phyloP scores from a whole-genome alignment of 2,113 vertebrate genomes.

The Tachuris rubrigastra region DNA sequence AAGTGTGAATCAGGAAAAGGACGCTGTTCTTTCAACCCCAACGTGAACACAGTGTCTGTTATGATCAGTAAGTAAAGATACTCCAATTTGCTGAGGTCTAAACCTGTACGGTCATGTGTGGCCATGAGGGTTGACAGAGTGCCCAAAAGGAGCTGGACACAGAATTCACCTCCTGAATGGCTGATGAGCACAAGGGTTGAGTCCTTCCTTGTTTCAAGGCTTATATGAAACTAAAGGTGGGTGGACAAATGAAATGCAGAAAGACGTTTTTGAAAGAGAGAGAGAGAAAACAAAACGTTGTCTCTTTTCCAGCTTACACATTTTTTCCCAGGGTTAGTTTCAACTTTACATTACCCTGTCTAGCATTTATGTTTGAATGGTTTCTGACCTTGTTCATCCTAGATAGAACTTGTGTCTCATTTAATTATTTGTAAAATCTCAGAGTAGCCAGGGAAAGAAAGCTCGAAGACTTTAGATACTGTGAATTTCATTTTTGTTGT shows the following conservation, averaged over 20 bases:
- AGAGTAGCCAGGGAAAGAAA: neutral
- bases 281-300: neutral
- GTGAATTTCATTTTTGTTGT: slow-evolving; percentile 41
- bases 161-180: neutral
- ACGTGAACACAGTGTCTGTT: slow-evolving; percentile 93
- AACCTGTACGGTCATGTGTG: neutral
- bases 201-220: neutral
- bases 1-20: slow-evolving; percentile 94
- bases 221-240: neutral
- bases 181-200: neutral
- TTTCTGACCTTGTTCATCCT: slow-evolving; percentile 46
- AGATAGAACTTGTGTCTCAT: slow-evolving; percentile 7
- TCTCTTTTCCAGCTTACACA: neutral
- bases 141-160: neutral
- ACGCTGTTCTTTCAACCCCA: slow-evolving; percentile 96
- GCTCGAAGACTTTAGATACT: neutral
- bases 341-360: neutral
- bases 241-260: neutral
- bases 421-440: slow-evolving; percentile 34
- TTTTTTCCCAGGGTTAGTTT: slow-evolving; percentile 39
- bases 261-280: neutral
- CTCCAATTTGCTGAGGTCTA: neutral
- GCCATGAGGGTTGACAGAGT: neutral
- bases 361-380: neutral
- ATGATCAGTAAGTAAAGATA: slow-evolving; percentile 93